A percentile compares a stretch with the other conserved stretches of the same genome.
Conservation (phyloP, 2,888 invertebrate genomes). For the Octonoba sinensis region DNA sequence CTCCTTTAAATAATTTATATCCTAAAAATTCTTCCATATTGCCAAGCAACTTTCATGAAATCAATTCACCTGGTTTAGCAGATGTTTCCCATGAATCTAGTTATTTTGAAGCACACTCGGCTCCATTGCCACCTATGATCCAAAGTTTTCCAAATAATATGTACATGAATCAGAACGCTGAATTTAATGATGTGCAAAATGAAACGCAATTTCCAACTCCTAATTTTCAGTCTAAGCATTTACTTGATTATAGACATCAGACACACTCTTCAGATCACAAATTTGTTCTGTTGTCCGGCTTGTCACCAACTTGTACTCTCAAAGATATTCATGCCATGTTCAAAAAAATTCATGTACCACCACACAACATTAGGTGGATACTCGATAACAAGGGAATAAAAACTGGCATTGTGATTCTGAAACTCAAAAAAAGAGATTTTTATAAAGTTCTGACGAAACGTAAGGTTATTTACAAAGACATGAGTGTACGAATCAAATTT, state of each 20-base stretch:
- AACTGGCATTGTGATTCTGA: slow-evolving; percentile 31
- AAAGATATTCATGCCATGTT: slow-evolving; percentile 32
- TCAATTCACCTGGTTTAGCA: too few species aligned
- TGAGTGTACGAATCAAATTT: background rate
- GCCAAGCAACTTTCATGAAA: too few species aligned
- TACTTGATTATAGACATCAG: too few species aligned
- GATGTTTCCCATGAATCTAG: too few species aligned
- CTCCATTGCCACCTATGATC: too few species aligned
- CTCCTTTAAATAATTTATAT: too few species aligned
- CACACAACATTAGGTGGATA: slow-evolving; percentile 20
- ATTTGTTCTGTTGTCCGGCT: slow-evolving; percentile 9
- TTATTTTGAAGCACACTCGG: too few species aligned
- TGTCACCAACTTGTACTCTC: slow-evolving; percentile 18
- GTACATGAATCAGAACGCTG: too few species aligned
- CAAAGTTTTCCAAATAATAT: too few species aligned
- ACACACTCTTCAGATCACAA: too few species aligned
- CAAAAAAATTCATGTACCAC: slow-evolving; percentile 33
- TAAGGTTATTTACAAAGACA: slow-evolving; percentile 9
- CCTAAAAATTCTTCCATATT: too few species aligned
- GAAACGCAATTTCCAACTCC: background rate
- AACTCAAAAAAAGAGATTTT: slow-evolving; percentile 34
- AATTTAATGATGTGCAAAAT: background rate
- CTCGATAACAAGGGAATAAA: slow-evolving; percentile 21
- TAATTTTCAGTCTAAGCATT: background rate
- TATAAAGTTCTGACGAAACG: slow-evolving; percentile 14